Conservation (phyloP, 2,888 invertebrate genomes). For the Platycheirus rosarum region DNA sequence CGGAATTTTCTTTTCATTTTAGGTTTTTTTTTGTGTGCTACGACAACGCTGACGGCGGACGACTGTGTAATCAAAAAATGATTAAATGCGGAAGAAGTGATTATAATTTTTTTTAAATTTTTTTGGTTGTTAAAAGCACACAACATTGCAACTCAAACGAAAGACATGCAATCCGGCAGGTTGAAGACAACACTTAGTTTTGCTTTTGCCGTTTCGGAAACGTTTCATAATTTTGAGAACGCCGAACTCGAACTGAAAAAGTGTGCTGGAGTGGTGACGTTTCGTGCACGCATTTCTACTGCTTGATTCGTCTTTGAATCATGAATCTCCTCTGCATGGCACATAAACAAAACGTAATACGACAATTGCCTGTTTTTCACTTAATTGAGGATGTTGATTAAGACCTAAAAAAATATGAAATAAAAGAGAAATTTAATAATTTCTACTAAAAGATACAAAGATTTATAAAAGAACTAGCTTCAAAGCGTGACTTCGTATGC, state of each 20-base stretch:
- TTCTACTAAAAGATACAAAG: too few relatives aligned
- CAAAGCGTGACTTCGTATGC: too few relatives aligned
- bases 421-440: too few relatives aligned
- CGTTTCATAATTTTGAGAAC: too few relatives aligned
- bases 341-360: too few relatives aligned
- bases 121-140: slow-evolving; percentile 21
- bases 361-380: too few relatives aligned
- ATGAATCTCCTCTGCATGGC: too few relatives aligned
- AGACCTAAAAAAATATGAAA: too few relatives aligned
- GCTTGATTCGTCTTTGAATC: too few relatives aligned
- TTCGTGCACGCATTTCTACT: neutral
- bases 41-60: slow-evolving; percentile 34
- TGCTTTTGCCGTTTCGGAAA: slow-evolving; percentile 8
- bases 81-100: slow-evolving; percentile 51
- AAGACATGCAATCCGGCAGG: slow-evolving; percentile 40
- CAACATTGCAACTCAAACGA: slow-evolving; percentile 29
- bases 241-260: neutral
- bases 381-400: too few relatives aligned
- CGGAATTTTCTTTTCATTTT: slow-evolving; percentile 39
- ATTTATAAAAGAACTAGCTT: too few relatives aligned
- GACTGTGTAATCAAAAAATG: slow-evolving; percentile 65
- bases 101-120: slow-evolving; percentile 29
- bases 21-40: slow-evolving; percentile 6
- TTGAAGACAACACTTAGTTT: slow-evolving; percentile 50
- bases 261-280: neutral